Conservation (phyloP, 2,888 invertebrate genomes). For the Panzeria rudis region DNA sequence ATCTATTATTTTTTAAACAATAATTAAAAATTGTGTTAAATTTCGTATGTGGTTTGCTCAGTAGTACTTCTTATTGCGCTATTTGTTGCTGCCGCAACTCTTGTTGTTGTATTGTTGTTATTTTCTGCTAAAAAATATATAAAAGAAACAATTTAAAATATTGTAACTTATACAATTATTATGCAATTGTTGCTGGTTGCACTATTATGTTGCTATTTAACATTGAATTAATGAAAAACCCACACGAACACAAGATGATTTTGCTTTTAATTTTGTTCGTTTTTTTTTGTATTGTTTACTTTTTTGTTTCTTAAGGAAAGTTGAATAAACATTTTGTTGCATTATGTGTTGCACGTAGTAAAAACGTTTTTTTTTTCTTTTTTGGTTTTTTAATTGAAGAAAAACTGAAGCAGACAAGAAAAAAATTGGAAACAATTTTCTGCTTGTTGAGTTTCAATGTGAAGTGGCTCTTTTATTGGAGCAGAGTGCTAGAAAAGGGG, state of each 20-base stretch:
- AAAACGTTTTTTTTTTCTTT: slow-evolving; percentile 9
- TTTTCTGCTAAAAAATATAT: neutral
- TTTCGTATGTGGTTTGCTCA: slow-evolving; percentile 17
- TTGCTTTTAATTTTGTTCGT: slow-evolving; percentile 21
- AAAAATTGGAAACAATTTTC: slow-evolving; percentile 53
- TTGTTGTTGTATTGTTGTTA: slow-evolving; percentile 25
- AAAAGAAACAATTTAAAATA: slow-evolving; percentile 44
- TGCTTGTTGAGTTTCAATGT: slow-evolving; percentile 56
- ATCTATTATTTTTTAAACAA: slow-evolving; percentile 24
- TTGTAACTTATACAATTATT: slow-evolving; percentile 48
- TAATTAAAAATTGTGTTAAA: slow-evolving; percentile 56
- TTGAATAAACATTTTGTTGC: slow-evolving; percentile 12
- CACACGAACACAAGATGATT: slow-evolving; percentile 33
- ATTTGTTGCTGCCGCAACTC: neutral
- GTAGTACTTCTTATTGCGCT: neutral
- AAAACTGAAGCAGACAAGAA: slow-evolving; percentile 19
- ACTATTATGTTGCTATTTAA: slow-evolving; percentile 51
- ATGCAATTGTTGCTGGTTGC: slow-evolving; percentile 50
- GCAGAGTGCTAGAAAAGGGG: neutral
- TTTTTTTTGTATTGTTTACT: neutral
- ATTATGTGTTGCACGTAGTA: slow-evolving; percentile 5
- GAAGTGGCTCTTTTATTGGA: slow-evolving; percentile 12
- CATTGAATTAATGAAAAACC: slow-evolving; percentile 64
- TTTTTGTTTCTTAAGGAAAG: slow-evolving; percentile 13
- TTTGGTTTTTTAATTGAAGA: slow-evolving; percentile 19